phyloP scores from a whole-genome alignment of 1,140 invertebrate genomes.

The Mycetomoellerius zeteki region DNA sequence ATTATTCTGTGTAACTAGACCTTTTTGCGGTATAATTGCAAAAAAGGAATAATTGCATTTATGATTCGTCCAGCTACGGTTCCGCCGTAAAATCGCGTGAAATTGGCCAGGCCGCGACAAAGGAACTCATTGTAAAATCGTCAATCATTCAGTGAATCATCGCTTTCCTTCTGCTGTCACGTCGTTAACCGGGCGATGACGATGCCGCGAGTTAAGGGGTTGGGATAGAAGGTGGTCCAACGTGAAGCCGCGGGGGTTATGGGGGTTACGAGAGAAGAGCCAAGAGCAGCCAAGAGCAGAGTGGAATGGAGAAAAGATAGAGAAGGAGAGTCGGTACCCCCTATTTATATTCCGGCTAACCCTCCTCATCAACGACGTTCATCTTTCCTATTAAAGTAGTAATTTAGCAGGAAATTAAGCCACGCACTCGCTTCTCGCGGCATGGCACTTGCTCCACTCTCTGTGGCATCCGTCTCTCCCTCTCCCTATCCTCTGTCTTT shows the following conservation, averaged over 20 bases:
- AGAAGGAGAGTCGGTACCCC: constrained; percentile 77
- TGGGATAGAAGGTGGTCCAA: constrained; percentile 60
- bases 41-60: constrained; percentile 6
- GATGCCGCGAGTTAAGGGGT: constrained; percentile 76
- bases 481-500: constrained; percentile 50
- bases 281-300: constrained; percentile 36
- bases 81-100: constrained; percentile 74
- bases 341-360: constrained; percentile 87
- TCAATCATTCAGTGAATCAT: constrained; percentile 79
- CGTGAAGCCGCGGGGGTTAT: constrained; percentile 60
- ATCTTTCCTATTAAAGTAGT: constrained; percentile 88
- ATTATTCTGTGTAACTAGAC: constrained; percentile 1
- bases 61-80: constrained; percentile 45
- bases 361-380: constrained; percentile 87
- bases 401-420: constrained; percentile 88
- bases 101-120: constrained; percentile 68
- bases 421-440: constrained; percentile 83
- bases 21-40: constrained; percentile 26
- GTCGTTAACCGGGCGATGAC: constrained; percentile 78
- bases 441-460: constrained; percentile 77
- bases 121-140: constrained; percentile 76
- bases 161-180: constrained; percentile 77
- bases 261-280: constrained; percentile 43
- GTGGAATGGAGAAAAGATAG: constrained; percentile 67
- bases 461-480: constrained; percentile 61